A percentile compares a stretch with the other conserved stretches of the same genome.
Evolutionary conservation across 2,888 invertebrate genomes (phyloP).

Genomic region (Thymelicus sylvestris): DNA sequence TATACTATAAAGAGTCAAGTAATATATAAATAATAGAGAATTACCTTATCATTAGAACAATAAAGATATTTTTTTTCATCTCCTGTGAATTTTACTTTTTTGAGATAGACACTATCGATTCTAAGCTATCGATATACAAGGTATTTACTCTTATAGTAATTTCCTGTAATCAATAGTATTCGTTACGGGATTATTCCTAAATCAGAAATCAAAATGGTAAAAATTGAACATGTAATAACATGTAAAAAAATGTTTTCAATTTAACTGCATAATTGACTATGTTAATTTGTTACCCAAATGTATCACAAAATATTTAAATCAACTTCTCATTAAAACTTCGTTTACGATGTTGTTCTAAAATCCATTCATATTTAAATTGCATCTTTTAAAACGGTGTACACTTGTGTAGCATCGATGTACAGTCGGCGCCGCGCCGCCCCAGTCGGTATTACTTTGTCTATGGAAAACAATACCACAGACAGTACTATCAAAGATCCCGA

Average conservation of each 20-base stretch:
- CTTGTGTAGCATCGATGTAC: not conserved
- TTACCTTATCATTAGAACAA: too few relatives aligned
- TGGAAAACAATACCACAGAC: slow-evolving; percentile 34
- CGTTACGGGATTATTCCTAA: too few relatives aligned
- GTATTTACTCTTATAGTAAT: too few relatives aligned
- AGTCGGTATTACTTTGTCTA: slow-evolving; percentile 26
- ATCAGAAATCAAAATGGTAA: too few relatives aligned
- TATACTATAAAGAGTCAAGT: too few relatives aligned
- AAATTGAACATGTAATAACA: too few relatives aligned
- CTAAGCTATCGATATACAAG: too few relatives aligned
- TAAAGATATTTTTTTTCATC: too few relatives aligned
- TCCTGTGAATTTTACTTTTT: too few relatives aligned
- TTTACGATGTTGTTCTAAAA: slow-evolving; percentile 13
- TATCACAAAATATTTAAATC: slow-evolving; percentile 13
- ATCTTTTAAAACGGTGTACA: not conserved
- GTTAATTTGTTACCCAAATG: slow-evolving; percentile 2
- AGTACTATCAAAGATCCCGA: slow-evolving; percentile 41
- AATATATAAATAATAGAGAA: too few relatives aligned
- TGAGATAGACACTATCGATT: too few relatives aligned
- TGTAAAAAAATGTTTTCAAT: not conserved
- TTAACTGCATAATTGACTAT: not conserved
- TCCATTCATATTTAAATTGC: slow-evolving; percentile 17
- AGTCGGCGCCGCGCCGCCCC: slow-evolving; percentile 4
- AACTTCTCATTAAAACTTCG: slow-evolving; percentile 1
- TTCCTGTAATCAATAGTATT: too few relatives aligned